Base-by-base conservation (phyloP, 2,888 invertebrate genomes). In the Drosophila merina region DNA sequence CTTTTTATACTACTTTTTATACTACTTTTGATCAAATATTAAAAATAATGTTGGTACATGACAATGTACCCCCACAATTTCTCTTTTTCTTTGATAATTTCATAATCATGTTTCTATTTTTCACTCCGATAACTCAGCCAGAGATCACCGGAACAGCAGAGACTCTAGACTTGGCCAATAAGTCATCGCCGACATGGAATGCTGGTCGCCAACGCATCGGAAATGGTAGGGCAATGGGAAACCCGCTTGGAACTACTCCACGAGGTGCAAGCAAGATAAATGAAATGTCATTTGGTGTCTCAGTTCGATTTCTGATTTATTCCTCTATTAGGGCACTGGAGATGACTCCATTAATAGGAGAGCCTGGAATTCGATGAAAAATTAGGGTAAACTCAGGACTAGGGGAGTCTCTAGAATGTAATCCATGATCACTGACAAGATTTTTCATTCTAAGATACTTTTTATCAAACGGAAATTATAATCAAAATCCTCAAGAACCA, bases 101-200 rank as follows among this genome's bases (percentile, higher is more conserved):
- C 81, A 88, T 88, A 88, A 81, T 74, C 83, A 64, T 84, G 83
- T 88, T 86, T 78, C 81, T 68, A 88, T 76, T 75, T 74, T 72
- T 86, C 81, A 83, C 60, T 63, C 54, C 72, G 83, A 83, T 88
- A 88, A 80, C 71, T 69, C 42, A 42, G 36, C 42, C 57, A 56
- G 9, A 60, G 51, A 51, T 55, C 79, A 67, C 84, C 88, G 83
- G 88, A 83, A 88, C 81, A 72, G 67, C 4, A 28, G 0, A 80
- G 67, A 77, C 49, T 28, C 25, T 33, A 45, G 38, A 68, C 68
- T 58, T 42, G 59, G 69, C 36, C 72, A 62, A 76, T 76, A 76
- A 76, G 55, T 76, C 76, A 76, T 76, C 62, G 60, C 36, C 38
- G 72, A 57, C 86, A 84, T 69, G 71, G 66, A 67, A 72, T 72